Evolutionary conservation across 1,140 invertebrate genomes (phyloP), one percentile per base, ranked within the genome.

Genomic region (Drosophila ironensis): DNA sequence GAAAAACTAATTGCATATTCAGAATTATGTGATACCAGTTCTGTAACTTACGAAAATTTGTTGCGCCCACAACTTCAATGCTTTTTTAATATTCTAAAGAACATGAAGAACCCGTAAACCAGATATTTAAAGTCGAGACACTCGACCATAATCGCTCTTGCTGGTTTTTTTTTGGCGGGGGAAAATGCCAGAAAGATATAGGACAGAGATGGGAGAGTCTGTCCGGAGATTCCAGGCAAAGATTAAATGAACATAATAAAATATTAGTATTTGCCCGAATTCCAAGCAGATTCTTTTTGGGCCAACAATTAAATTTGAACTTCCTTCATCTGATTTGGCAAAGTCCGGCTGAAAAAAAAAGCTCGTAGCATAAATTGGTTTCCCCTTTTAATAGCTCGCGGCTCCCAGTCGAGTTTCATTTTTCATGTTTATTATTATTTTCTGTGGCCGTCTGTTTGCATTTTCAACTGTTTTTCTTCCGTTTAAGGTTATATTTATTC

Each of bases 391-490:
- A 53, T 53, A 9, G 51, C 51, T n/a, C 20, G 7, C 11, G 35
- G 42, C 40, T 19, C 41, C 48, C 19, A 22, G 12, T 19, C 14
- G 28, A 24, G 20, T 56, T 52, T 37, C 28, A 25, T 51, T 22
- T 51, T 52, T 40, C 33, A 11, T 41, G 19, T 59, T 54, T 54
- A 41, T 54, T 57, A 38, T 59, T 59, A 54, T 59, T 59, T 54
- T 22, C 19, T 20, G 19, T 24, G 16, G 20, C 14, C 45, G 7
- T 8, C 17, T 14, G 30, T 37, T 24, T 50, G 27, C n/a, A 6
- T 24, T 16, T 12, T 16, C 9, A 1, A n/a, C 9, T 8, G 8
- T n/a, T 33, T 14, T 33, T 59, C 33, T 40, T 54, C 24, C 48
- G 54, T 38, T 38, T 53, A 40, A 59, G 48, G 35, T 28, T 54